Evolutionary conservation across 1,140 invertebrate species (phyloP).

Genomic region (Panagrolaimus sp.): DNA sequence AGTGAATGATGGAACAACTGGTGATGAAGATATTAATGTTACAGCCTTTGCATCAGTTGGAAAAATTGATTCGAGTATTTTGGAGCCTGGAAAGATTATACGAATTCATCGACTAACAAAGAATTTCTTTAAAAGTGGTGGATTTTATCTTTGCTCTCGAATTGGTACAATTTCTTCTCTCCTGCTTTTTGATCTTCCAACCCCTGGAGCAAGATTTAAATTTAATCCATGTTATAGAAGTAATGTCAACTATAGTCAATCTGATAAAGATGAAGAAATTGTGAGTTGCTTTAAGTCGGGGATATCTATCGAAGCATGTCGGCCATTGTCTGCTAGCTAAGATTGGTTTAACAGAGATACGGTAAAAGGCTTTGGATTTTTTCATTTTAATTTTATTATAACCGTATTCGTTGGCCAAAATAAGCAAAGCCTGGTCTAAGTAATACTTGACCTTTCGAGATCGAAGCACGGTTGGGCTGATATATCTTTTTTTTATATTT

Average conservation of each 20-base stretch:
- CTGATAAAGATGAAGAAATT: neutral
- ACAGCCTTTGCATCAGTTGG: neutral
- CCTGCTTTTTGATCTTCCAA: neutral
- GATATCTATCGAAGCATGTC: too few relatives aligned
- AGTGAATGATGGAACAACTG: neutral
- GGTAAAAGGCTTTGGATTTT: too few relatives aligned
- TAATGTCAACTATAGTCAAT: neutral
- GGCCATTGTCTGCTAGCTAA: too few relatives aligned
- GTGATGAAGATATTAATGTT: neutral
- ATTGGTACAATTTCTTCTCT: neutral
- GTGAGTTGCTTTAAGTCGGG: too few relatives aligned
- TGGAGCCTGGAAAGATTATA: neutral
- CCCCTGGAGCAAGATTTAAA: neutral
- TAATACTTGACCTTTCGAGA: too few relatives aligned
- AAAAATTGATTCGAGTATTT: neutral
- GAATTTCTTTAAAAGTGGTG: neutral
- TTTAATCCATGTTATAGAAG: neutral
- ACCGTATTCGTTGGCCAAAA: too few relatives aligned
- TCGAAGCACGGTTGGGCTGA: too few relatives aligned
- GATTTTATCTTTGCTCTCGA: neutral
- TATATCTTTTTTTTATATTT: too few relatives aligned
- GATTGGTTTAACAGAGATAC: too few relatives aligned
- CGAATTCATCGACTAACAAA: neutral
- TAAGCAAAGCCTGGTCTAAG: too few relatives aligned
- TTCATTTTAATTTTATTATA: too few relatives aligned